Base-by-base conservation (phyloP, 2,113 vertebrate species). In the Strix uralensis region DNA sequence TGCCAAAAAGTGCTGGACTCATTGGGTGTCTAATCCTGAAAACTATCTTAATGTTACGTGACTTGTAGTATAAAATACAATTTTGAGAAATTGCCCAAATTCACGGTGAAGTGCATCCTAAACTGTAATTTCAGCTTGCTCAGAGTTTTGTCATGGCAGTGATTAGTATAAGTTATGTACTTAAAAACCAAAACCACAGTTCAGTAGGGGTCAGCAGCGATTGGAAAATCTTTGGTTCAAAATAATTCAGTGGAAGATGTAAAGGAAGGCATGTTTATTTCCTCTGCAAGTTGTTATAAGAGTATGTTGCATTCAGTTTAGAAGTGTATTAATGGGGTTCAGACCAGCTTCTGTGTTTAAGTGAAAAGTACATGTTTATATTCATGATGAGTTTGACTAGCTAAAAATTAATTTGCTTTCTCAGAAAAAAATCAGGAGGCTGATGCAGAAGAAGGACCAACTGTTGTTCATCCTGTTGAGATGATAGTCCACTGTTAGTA, bases 341-440 rank as follows among this genome's bases (percentile, higher is more conserved):
- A 54, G n/a, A 58, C 38, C 3, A 29, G 2, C 38, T 10, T 40
- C 14, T 62, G 13, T 36, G 32, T 59, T 86, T 57, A 32, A 21
- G 18, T 57, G 11, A 69, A 9, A 85, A 62, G 27, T 44, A 3
- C 4, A 0, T 34, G 6, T 44, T 85, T 72, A 10, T 52, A 18
- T 67, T 58, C 13, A 1, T 46, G 9, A 21, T 55, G 34, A 42
- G 5, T 62, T 26, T 42, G 36, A 61, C 13, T 25, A n/a, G 5
- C 30, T 88, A 18, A 86, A 73, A 66, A 15, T 58, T 2, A 13
- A 27, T 81, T 73, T 94, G 17, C 13, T 92, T 94, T 85, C 4
- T 27, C 62, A 97, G 96, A 54, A 95, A 75, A 67, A 54, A 90
- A 62, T 70, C 71, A 74, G 30, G 86, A 93, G 49, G 32, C 94